Evolutionary conservation across 2,888 invertebrate species (phyloP).

Genomic region (Vanessa cardui): DNA sequence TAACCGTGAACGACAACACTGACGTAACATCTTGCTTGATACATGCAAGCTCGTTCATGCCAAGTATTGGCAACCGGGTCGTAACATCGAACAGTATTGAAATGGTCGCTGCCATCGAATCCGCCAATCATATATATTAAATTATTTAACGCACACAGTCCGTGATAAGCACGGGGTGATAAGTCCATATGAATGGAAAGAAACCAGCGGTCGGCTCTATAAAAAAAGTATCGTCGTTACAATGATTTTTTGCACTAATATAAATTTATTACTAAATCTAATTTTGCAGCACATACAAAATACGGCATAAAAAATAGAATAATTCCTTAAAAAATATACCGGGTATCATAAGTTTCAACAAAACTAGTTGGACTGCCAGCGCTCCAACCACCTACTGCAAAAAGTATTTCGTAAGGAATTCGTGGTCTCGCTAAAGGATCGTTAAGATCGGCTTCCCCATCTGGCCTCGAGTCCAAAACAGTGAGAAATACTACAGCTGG

Average conservation of each 20-base stretch:
- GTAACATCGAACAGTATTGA: slow-evolving; percentile 90
- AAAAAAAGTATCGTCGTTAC: slow-evolving; percentile 13
- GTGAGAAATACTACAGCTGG: slow-evolving; percentile 81
- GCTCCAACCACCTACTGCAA: slow-evolving; percentile 93
- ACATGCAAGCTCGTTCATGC: slow-evolving; percentile 91
- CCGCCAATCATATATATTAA: slow-evolving; percentile 92
- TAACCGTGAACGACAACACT: slow-evolving; percentile 87
- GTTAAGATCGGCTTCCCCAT: slow-evolving; percentile 76
- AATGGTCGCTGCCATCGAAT: slow-evolving; percentile 90
- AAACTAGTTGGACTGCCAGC: slow-evolving; percentile 92
- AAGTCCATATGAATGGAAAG: slow-evolving; percentile 86
- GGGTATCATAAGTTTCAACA: slow-evolving; percentile 89
- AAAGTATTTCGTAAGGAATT: slow-evolving; percentile 89
- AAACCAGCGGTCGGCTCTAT: slow-evolving; percentile 90
- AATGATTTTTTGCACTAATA: too few relatives aligned
- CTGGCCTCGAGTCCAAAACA: slow-evolving; percentile 74
- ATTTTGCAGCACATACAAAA: neutral
- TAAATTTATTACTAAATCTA: too few relatives aligned
- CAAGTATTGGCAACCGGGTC: slow-evolving; percentile 89
- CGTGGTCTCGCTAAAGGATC: slow-evolving; percentile 87
- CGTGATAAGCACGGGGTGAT: slow-evolving; percentile 90
- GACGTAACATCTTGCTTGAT: slow-evolving; percentile 90
- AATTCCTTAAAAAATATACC: slow-evolving; percentile 71
- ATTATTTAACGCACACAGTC: slow-evolving; percentile 87
- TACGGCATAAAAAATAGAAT: neutral